These are phyloP conservation scores for Odontamblyopus lacepedii DNA, from an alignment of 2,797 vertebrate genomes.

Conservation along the genomic window DNA sequence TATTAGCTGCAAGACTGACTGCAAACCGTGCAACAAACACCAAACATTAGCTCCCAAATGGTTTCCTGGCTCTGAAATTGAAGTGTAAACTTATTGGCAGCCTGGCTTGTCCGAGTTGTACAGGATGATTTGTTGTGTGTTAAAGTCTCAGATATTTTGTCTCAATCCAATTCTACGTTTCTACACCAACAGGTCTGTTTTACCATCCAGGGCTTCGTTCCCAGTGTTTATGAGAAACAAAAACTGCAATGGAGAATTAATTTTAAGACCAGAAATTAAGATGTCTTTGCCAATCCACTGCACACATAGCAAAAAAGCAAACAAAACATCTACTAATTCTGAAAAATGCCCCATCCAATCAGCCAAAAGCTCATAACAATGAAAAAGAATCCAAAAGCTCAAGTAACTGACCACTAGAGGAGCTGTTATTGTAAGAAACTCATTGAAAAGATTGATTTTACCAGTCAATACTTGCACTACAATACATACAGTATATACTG, in stretches of 20 bases:
- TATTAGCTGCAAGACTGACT: conserved; percentile 31
- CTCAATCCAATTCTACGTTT: conserved; percentile 8
- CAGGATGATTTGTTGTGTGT: conserved; percentile 37
- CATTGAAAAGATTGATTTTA: too few species aligned
- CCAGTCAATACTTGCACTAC: too few species aligned
- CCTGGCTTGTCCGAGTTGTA: conserved; percentile 23
- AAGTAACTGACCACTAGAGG: too few species aligned
- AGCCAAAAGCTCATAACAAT: too few species aligned
- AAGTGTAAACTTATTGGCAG: conserved; percentile 52
- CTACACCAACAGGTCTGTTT: not conserved
- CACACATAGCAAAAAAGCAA: not conserved
- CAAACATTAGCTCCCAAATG: conserved; percentile 41
- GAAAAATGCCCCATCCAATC: not conserved
- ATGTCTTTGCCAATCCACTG: not conserved
- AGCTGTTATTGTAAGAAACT: too few species aligned
- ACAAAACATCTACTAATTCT: not conserved
- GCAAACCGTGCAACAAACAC: conserved; percentile 37
- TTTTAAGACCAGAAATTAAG: not conserved
- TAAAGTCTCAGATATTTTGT: conserved; percentile 27
- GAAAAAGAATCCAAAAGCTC: too few species aligned
- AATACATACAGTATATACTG: too few species aligned
- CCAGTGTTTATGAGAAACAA: not conserved
- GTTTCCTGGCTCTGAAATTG: conserved; percentile 49
- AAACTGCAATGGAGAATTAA: not conserved
- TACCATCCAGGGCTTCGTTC: not conserved